phyloP scores from a whole-genome alignment of 2,113 vertebrate genomes.

The Tachuris rubrigastra region DNA sequence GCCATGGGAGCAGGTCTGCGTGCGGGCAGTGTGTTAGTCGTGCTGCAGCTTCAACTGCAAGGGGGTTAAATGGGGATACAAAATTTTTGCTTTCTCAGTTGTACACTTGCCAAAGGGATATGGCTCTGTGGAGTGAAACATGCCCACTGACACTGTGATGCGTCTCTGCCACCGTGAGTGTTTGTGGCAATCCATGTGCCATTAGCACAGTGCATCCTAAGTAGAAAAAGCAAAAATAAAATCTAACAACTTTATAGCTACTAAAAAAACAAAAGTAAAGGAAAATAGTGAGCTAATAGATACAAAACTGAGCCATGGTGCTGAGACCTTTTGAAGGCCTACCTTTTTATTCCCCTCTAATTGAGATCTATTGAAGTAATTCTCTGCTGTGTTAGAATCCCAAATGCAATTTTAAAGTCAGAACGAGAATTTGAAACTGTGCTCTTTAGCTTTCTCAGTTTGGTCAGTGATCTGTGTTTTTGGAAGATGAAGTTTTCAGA shows the following conservation, averaged over 20 bases:
- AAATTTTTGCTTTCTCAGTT: neutral
- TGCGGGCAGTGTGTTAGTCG: neutral
- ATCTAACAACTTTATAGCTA: neutral
- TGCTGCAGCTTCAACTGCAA: neutral
- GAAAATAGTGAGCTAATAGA: neutral
- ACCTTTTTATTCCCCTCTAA: neutral
- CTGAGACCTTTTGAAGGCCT: neutral
- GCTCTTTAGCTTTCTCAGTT: neutral
- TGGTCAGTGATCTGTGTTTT: neutral
- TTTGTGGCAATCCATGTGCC: neutral
- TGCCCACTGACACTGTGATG: rapidly evolving
- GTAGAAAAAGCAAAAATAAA: neutral
- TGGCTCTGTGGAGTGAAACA: neutral
- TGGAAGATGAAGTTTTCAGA: neutral
- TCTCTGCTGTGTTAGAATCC: neutral
- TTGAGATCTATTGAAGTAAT: neutral
- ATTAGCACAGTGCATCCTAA: neutral
- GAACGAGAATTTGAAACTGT: conserved; percentile 34
- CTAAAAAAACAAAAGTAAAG: neutral
- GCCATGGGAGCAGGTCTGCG: rapidly evolving
- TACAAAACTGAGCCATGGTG: neutral
- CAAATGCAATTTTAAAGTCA: neutral
- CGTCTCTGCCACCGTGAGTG: neutral
- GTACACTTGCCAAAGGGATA: neutral
- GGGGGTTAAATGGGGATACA: neutral